A percentile compares a stretch with the other conserved stretches of the same genome.
These are phyloP conservation scores for Calycopis cecrops DNA, from an alignment of 1,140 invertebrate species.

Conservation along the genomic window DNA sequence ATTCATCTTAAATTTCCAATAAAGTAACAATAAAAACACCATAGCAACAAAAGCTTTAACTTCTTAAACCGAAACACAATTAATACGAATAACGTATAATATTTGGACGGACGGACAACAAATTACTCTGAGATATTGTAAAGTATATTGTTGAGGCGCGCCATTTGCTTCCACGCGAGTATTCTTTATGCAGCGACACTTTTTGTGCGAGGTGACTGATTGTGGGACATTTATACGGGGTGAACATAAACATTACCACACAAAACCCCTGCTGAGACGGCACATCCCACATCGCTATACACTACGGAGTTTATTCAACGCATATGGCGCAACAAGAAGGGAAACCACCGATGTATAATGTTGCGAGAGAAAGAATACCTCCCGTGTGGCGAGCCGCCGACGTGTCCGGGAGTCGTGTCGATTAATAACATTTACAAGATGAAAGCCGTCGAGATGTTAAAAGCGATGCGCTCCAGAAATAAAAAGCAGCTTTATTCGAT, in stretches of 20 bases:
- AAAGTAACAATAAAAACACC: too few species aligned
- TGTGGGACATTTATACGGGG: slow-evolving; percentile 53
- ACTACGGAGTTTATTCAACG: slow-evolving; percentile 20
- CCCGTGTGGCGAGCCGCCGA: slow-evolving; percentile 28
- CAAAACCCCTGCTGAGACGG: slow-evolving; percentile 16
- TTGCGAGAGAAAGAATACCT: slow-evolving; percentile 13
- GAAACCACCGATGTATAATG: slow-evolving; percentile 26
- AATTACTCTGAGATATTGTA: slow-evolving; percentile 13
- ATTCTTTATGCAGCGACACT: slow-evolving; percentile 47
- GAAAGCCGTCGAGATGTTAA: slow-evolving; percentile 67
- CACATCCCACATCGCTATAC: slow-evolving; percentile 16
- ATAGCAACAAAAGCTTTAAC: background rate
- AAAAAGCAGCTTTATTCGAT: slow-evolving; percentile 65
- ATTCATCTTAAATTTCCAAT: too few species aligned
- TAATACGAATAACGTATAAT: too few species aligned
- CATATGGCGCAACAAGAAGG: background rate
- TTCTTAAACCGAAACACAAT: slow-evolving; percentile 2
- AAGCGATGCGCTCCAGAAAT: slow-evolving; percentile 68
- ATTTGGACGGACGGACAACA: background rate
- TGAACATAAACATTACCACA: slow-evolving; percentile 49
- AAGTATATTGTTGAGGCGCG: slow-evolving; percentile 22
- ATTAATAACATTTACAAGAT: slow-evolving; percentile 74
- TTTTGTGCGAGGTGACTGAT: slow-evolving; percentile 62
- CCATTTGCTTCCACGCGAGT: slow-evolving; percentile 11
- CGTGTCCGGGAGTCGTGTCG: slow-evolving; percentile 61